Conservation (phyloP, 2,797 vertebrate genomes). For the Centropyge bicolor region DNA sequence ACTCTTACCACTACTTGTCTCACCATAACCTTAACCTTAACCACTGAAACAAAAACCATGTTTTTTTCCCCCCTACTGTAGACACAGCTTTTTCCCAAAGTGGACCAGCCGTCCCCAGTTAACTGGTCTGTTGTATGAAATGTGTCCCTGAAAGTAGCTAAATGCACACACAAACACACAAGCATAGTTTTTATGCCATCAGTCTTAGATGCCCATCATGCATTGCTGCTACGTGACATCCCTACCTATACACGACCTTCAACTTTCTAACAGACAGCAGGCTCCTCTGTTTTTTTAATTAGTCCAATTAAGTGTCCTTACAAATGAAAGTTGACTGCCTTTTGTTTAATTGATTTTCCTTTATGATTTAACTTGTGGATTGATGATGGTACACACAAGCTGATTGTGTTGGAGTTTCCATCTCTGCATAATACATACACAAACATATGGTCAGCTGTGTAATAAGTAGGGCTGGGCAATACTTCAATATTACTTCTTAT, state of each 20-base stretch:
- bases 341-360: background rate
- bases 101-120: too few species aligned
- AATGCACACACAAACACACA: background rate
- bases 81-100: too few species aligned
- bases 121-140: too few species aligned
- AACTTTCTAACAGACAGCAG: background rate
- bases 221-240: background rate
- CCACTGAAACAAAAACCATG: too few species aligned
- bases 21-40: too few species aligned
- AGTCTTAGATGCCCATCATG: conserved; percentile 1
- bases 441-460: background rate
- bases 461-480: background rate
- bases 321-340: background rate
- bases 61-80: too few species aligned
- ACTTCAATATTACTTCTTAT: background rate
- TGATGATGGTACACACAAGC: background rate
- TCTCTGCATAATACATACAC: conserved; percentile 4
- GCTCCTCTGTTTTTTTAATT: background rate
- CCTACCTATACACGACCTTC: background rate
- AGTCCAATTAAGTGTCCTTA: background rate
- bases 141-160: too few species aligned
- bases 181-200: background rate
- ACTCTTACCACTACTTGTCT: too few species aligned
- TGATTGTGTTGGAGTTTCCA: conserved; percentile 6
- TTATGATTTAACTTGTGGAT: background rate